Evolutionary conservation across 2,113 vertebrate species (phyloP), one percentile per base, ranked within the genome.

Genomic region (Tursiops truncatus): DNA sequence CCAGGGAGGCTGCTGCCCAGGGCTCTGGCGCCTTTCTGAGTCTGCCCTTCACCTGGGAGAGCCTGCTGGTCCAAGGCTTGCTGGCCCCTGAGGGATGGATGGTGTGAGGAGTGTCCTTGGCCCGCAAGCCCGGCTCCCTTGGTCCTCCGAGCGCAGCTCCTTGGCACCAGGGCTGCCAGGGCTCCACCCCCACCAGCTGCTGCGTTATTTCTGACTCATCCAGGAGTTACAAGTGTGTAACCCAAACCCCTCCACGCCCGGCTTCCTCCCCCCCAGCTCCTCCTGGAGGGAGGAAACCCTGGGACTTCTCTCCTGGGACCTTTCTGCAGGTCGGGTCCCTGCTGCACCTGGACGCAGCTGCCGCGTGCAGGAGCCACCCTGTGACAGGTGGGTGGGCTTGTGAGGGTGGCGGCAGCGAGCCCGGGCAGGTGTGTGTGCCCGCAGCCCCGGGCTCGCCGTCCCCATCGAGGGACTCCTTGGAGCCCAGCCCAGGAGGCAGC

Each of bases 131-230:
- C 18, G 1, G 81, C 62, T 89, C 94, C 82, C 36, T 62, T 0
- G 56, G 74, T 88, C 95, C 94, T 70, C 94, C 1, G 0, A 79
- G 81, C 5, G 0, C 60, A 90, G 95, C 89, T 95, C 95, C 97
- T 96, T 97, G 98, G 96, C 97, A 80, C 67, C 15, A 1, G 53
- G 97, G 96, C 97, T 77, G 83, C 88, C 17, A 62, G 92, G 96
- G 94, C 98, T 97, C 88, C 97, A 77, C 98, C 98, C 97, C 97
- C 97, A 96, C 97, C 98, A 62, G 73, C 98, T 97, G 98, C 97
- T 96, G 98, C 87, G 94, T 98, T 98, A 83, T 97, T 98, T 98
- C 97, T 98, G 98, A 98, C 98, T 98, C 98, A 96, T 94, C 96
- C 96, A 98, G 96, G 98, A 98, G 98, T 97, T 94, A 80, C 92